Evolutionary conservation across 1,140 invertebrate genomes (phyloP).

Genomic region (Ylistrum balloti): DNA sequence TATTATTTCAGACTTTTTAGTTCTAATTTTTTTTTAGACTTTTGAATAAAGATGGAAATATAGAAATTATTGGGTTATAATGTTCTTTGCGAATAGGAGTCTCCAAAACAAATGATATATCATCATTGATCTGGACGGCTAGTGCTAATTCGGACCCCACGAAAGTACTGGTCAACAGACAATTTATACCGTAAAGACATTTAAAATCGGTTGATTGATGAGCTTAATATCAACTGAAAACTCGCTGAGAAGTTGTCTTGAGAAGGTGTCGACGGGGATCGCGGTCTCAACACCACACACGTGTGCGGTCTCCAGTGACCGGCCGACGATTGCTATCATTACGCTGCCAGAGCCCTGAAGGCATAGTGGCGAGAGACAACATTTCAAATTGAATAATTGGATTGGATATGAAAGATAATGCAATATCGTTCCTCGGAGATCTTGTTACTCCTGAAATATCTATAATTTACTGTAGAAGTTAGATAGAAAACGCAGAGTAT

Average conservation of each 20-base stretch:
- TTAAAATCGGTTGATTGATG: not conserved
- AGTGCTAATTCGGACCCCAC: too few relatives aligned
- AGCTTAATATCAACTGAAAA: conserved; percentile 13
- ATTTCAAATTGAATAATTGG: conserved; percentile 18
- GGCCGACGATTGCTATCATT: not conserved
- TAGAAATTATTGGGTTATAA: too few relatives aligned
- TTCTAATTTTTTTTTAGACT: too few relatives aligned
- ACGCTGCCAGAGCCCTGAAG: not conserved
- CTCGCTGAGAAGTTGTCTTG: not conserved
- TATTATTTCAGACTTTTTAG: too few relatives aligned
- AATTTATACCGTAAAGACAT: not conserved
- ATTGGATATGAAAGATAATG: conserved; percentile 25
- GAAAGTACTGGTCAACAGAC: not conserved
- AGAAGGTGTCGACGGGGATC: not conserved
- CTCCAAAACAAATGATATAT: too few relatives aligned
- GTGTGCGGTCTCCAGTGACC: not conserved
- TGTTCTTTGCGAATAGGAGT: too few relatives aligned
- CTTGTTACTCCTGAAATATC: conserved; percentile 15
- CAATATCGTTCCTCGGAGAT: not conserved
- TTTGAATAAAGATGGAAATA: too few relatives aligned
- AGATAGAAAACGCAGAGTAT: not conserved
- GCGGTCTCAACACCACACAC: not conserved
- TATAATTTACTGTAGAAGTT: not conserved
- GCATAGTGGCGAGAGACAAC: conserved; percentile 4
- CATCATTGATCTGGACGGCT: too few relatives aligned